Base-by-base conservation (phyloP, 2,888 invertebrate genomes). In the Polyommatus icarus region DNA sequence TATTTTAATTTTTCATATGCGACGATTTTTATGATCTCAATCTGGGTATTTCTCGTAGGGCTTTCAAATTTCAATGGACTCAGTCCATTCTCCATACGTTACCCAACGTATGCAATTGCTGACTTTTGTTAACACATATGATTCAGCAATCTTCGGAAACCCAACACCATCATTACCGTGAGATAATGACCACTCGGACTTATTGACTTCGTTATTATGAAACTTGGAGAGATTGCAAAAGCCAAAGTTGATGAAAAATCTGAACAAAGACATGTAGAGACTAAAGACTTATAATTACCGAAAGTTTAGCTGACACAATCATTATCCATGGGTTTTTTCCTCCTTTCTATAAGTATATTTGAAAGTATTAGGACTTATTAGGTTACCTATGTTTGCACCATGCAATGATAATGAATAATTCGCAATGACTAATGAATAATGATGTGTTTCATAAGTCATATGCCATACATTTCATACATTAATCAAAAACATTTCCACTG, bases 121-220 rank as follows among this genome's bases (percentile, higher is more conserved):
- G 59, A 67, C 61, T 59, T 59, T 59, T 59, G 20, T 59, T 59
- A 59, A 67, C 32, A 67, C 29, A 67, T 29, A 67, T 67, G 67
- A 67, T 67, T 67, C 67, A 67, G 67, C 67, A 29, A 67, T 32
- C 67, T 67, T 67, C 29, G 15, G 29, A 29, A 67, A 67, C 15
- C 29, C 67, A 29, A 67, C 67, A 67, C 67, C 67, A 67, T 67
- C 29, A 67, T 67, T 67, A 67, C 6, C 29, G 67, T 15, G 67
- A 67, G 67, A 67, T 67, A 67, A 67, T 67, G 29, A 67, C 32
- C 67, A 32, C 29, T 67, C 18, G 67, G 15, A 67, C 67, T 67
- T 67, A 67, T 67, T 29, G 67, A 32, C 29, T 32, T 67, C 67
- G 67, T 67, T 15, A 32, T 67, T 67, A 15, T 18, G 67, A 67